phyloP scores from a whole-genome alignment of 2,888 invertebrate species.

The Protodeltote pygarga region DNA sequence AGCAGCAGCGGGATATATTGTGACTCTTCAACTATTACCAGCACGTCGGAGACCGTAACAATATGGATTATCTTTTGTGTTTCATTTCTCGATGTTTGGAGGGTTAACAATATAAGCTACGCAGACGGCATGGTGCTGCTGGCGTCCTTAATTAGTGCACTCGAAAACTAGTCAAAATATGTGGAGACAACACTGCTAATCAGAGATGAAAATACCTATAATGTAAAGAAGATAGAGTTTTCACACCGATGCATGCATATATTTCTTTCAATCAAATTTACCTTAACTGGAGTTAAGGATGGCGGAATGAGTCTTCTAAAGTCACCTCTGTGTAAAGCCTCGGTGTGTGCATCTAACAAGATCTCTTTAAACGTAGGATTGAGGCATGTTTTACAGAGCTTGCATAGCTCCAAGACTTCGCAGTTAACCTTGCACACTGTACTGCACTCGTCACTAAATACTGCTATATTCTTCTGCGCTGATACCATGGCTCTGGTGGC shows the following conservation, averaged over 20 bases:
- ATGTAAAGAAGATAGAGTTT: no score
- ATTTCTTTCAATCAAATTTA: conserved; percentile 15
- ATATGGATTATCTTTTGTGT: no score
- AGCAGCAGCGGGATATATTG: no score
- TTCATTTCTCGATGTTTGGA: no score
- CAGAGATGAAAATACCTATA: no score
- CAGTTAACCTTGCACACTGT: conserved; percentile 86
- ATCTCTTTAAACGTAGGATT: conserved; percentile 84
- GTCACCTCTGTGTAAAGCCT: conserved; percentile 93
- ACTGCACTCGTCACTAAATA: conserved; percentile 90
- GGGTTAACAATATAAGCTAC: no score
- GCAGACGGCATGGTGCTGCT: background rate
- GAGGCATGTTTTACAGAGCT: conserved; percentile 93
- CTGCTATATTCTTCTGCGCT: conserved; percentile 92
- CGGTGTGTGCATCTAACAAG: conserved; percentile 90
- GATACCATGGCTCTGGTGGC: conserved; percentile 89
- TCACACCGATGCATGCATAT: no score
- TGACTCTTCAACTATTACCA: no score
- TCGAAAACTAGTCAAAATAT: no score
- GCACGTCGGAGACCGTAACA: no score
- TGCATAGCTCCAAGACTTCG: conserved; percentile 86
- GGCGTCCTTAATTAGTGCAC: no score
- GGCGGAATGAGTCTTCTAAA: conserved; percentile 94
- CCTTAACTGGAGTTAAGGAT: conserved; percentile 78
- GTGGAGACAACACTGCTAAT: no score